Base-by-base conservation (phyloP, 1,140 invertebrate genomes). In the Bombus balteatus region DNA sequence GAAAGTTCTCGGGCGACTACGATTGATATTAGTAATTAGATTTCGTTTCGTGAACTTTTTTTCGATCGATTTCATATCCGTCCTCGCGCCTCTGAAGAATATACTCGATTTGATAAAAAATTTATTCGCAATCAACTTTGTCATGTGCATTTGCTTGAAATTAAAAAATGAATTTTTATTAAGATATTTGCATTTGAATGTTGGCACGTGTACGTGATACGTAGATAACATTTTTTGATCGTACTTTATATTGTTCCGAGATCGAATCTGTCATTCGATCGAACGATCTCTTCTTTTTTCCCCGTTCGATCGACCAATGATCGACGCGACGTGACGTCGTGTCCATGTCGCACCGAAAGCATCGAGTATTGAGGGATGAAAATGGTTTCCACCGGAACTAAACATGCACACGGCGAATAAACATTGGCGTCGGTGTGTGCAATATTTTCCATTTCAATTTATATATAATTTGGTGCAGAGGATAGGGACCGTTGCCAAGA, bases 371-470 rank as follows among this genome's bases (percentile, higher is more conserved):
- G n/a, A 25, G 37, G 8, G 32, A n/a, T 28, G 32, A 47, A 37
- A 68, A 47, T 15, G 28, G 70, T 62, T 81, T 72, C 66, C 37
- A 34, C 15, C 28, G n/a, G 28, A 81, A 28, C 41, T 47, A 79
- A 87, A 79, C 18, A 71, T 39, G 37, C 18, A 39, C 43, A 53
- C 47, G 59, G 4, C 53, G 43, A 73, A 65, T 70, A 87, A 87
- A 88, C 70, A 83, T 74, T 22, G 22, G 68, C 80, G 41, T 66
- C 32, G 62, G 32, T 37, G 32, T 41, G 13, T 57, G 5, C 5
- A n/a, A 37, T 81, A 75, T 83, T 83, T 87, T 83, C 41, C 80
- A 70, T 88, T 87, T 83, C 75, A 80, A 75, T 78, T 83, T 62
- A 77, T 57, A 62, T 28, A 47, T 83, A 87, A 87, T 88, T 74